These are phyloP conservation scores for Stichodactyla mertensii DNA, from an alignment of 64 coral and sea anemone genomes.

Conservation along the genomic window DNA sequence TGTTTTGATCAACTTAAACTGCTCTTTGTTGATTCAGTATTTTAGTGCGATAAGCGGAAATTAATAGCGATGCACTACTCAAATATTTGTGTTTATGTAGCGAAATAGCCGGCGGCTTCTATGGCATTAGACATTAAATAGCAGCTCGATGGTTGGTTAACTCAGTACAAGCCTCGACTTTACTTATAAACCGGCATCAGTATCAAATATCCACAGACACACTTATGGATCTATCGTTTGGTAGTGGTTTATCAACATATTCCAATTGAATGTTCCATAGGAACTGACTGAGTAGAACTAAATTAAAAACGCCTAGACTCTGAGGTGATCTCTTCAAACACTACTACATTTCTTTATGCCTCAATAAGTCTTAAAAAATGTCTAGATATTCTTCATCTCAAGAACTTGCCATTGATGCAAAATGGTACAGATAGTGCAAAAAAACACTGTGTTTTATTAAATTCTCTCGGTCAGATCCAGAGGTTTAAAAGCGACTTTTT, in stretches of 20 bases:
- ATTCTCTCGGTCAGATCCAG: background rate
- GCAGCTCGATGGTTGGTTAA: background rate
- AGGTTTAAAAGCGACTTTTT: background rate
- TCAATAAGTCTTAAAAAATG: background rate
- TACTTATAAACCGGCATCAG: background rate
- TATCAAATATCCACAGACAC: background rate
- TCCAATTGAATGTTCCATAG: background rate
- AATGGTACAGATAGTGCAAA: background rate
- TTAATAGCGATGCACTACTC: background rate
- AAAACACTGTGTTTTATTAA: background rate
- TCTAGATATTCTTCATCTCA: background rate
- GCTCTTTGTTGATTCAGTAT: background rate
- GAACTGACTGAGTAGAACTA: background rate
- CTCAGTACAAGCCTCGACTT: background rate
- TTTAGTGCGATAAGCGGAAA: constrained; percentile 4
- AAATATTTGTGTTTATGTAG: constrained; percentile 3
- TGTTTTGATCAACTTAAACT: background rate
- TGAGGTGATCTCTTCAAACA: background rate
- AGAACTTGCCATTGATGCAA: background rate
- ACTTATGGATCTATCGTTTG: background rate
- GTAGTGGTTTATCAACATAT: background rate
- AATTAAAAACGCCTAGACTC: no score
- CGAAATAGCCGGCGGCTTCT: background rate
- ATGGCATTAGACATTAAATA: background rate
- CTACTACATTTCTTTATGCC: background rate